These are phyloP conservation scores for Morpho achilles DNA, from an alignment of 2,888 invertebrate species.

Conservation along the genomic window DNA sequence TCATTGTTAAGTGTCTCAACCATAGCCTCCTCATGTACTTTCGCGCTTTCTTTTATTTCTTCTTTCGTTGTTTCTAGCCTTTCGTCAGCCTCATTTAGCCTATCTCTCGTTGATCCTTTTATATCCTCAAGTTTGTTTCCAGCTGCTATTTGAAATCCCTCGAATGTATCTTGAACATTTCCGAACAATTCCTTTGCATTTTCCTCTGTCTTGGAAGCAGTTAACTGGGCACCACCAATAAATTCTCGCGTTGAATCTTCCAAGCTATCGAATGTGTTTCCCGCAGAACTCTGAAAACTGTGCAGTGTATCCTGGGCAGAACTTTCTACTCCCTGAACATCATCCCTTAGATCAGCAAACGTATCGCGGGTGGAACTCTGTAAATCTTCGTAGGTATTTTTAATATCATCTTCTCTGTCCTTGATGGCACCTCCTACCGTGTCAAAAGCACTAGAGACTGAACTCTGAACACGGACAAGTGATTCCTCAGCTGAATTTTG, in stretches of 20 bases:
- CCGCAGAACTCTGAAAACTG: constrained; percentile 72
- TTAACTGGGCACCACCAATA: constrained; percentile 44
- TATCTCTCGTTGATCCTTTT: constrained; percentile 46
- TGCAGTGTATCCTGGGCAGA: constrained; percentile 68
- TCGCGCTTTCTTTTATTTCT: constrained; percentile 36
- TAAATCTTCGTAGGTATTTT: constrained; percentile 63
- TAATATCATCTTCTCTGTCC: constrained; percentile 61
- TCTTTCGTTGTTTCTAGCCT: constrained; percentile 48
- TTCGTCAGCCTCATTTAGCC: constrained; percentile 45
- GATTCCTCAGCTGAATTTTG: constrained; percentile 57
- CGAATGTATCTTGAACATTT: constrained; percentile 55
- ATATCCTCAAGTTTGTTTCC: constrained; percentile 68
- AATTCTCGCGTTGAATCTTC: constrained; percentile 63
- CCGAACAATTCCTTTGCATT: constrained; percentile 58
- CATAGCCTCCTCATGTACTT: constrained; percentile 41
- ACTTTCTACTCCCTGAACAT: constrained; percentile 58
- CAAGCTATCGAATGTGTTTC: constrained; percentile 69
- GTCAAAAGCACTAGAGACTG: constrained; percentile 71
- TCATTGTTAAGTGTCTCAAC: constrained; percentile 50
- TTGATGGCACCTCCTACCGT: constrained; percentile 69
- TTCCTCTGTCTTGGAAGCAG: constrained; percentile 43
- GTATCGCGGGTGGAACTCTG: constrained; percentile 69
- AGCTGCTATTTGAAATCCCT: constrained; percentile 69
- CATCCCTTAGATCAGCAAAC: constrained; percentile 61
- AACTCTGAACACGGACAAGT: constrained; percentile 61